phyloP scores from a whole-genome alignment of 2,888 invertebrate species.

The Sarcophaga variegata region DNA sequence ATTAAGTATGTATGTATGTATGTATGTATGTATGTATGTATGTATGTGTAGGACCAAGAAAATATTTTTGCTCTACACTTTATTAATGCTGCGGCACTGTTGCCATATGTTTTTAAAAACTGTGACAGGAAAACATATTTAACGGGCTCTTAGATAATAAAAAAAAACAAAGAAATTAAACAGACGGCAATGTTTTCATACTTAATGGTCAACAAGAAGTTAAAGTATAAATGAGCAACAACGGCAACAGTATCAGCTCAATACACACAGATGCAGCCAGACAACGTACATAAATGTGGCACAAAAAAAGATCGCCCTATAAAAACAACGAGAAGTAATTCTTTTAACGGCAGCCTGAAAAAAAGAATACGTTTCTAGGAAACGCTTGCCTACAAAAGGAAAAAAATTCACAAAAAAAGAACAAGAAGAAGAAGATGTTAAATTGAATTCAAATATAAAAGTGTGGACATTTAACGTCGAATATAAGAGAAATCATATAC shows the following conservation, averaged over 20 bases:
- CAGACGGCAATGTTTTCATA: neutral
- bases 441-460: slow-evolving; percentile 32
- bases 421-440: neutral
- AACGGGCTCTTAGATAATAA: slow-evolving; percentile 18
- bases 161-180: neutral
- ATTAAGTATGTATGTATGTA: no score
- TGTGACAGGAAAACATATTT: slow-evolving; percentile 43
- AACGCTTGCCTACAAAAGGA: neutral
- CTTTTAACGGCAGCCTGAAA: neutral
- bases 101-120: neutral
- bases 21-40: no score
- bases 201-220: slow-evolving; percentile 46
- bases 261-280: slow-evolving; percentile 1
- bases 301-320: neutral
- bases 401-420: neutral
- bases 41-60: no score
- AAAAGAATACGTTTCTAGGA: slow-evolving; percentile 11
- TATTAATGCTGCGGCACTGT: neutral
- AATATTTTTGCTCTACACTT: no score
- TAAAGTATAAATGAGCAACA: slow-evolving; percentile 53
- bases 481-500: neutral
- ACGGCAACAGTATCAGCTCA: neutral
- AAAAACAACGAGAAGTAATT: slow-evolving; percentile 18
- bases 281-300: slow-evolving; percentile 16
- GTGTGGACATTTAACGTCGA: slow-evolving; percentile 24